Evolutionary conservation across 1,140 invertebrate genomes (phyloP).

Genomic region (Lysiphlebus fabarum): DNA sequence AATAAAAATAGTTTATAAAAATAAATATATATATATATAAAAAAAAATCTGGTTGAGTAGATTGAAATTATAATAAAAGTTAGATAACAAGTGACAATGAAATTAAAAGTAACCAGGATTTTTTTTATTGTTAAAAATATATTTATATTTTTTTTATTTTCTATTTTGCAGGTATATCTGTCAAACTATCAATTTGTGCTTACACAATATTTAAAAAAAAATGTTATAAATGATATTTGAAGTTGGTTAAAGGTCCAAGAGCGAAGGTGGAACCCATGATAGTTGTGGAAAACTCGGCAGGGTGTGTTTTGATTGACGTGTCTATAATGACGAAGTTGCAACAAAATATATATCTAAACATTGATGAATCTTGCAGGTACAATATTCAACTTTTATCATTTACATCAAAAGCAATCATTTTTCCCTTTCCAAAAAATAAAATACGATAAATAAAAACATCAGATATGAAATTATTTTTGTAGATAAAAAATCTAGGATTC

Average conservation of each 20-base stretch:
- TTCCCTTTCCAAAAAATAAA: neutral
- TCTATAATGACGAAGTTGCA: conserved; percentile 44
- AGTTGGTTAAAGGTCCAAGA: neutral
- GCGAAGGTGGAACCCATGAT: no score
- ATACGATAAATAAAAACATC: no score
- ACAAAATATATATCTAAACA: neutral
- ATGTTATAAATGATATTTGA: conserved; percentile 46
- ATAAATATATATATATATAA: no score
- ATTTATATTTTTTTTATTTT: neutral
- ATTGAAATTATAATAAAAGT: conserved; percentile 17
- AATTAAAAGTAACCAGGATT: conserved; percentile 6
- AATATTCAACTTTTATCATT: conserved; percentile 10
- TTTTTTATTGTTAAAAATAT: neutral
- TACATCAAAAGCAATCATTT: conserved; percentile 20
- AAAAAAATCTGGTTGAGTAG: neutral
- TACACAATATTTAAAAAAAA: conserved; percentile 18
- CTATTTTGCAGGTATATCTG: conserved; percentile 4
- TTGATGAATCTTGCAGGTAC: neutral
- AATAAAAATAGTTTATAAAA: no score
- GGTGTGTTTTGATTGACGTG: conserved; percentile 46
- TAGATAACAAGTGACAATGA: conserved; percentile 19
- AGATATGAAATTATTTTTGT: conserved; percentile 8
- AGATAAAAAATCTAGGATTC: conserved; percentile 19
- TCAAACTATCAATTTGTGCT: neutral
- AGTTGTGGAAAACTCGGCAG: conserved; percentile 32